Percentiles rank a stretch among this genome's conserved stretches.
Conservation (phyloP, 2,888 invertebrate genomes). For the Plagodis dolabraria region DNA sequence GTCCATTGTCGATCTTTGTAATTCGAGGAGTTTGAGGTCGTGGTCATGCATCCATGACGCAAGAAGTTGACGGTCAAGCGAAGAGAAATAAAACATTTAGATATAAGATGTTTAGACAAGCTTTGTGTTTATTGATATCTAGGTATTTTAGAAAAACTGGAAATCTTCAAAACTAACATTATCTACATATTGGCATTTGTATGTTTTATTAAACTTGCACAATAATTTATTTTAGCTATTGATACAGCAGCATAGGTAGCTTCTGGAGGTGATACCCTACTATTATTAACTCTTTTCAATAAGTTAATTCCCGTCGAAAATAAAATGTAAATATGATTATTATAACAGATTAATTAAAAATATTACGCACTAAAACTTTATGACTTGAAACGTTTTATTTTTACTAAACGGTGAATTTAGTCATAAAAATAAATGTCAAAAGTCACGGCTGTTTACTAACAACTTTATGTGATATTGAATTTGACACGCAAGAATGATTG, state of each 20-base stretch:
- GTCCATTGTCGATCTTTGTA: conserved; percentile 24
- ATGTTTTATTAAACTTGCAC: too few relatives aligned
- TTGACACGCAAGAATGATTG: conserved; percentile 1
- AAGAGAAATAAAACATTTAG: conserved; percentile 4
- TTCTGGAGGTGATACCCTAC: too few relatives aligned
- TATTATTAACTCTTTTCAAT: too few relatives aligned
- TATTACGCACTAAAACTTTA: conserved; percentile 24
- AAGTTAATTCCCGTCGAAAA: background rate
- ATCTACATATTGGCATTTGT: too few relatives aligned
- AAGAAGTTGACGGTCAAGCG: conserved; percentile 28
- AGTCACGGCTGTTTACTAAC: conserved; percentile 28
- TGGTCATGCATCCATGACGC: conserved; percentile 36
- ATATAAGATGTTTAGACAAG: conserved; percentile 6
- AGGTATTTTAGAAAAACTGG: too few relatives aligned
- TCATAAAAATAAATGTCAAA: conserved; percentile 26
- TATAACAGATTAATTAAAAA: conserved; percentile 12
- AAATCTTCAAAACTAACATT: too few relatives aligned
- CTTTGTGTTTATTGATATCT: conserved; percentile 2
- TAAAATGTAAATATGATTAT: conserved; percentile 1
- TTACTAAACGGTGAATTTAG: conserved; percentile 14
- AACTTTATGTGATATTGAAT: conserved; percentile 16
- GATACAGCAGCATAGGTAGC: too few relatives aligned
- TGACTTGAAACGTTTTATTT: conserved; percentile 5
- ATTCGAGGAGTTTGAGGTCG: conserved; percentile 25
- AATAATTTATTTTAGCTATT: too few relatives aligned